These are phyloP conservation scores for Drosophila athabasca DNA, from an alignment of 1,140 invertebrate genomes.

Conservation along the genomic window DNA sequence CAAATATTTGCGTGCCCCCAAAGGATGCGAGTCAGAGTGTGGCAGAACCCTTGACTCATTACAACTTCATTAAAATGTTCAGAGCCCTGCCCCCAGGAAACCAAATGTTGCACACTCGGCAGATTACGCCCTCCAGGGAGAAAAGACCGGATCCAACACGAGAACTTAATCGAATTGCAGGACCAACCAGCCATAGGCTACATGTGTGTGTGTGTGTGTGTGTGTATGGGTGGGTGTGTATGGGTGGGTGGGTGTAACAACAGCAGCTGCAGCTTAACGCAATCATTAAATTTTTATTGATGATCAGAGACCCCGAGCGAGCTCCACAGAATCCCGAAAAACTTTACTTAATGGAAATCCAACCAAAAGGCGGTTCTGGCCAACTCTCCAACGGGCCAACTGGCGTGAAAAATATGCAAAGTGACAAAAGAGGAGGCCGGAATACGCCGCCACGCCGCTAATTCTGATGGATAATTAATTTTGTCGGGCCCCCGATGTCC, in stretches of 20 bases:
- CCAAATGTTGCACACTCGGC: conserved; percentile 59
- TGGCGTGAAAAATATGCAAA: conserved; percentile 73
- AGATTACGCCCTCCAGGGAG: conserved; percentile 29
- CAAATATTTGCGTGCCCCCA: conserved; percentile 69
- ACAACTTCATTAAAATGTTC: conserved; percentile 73
- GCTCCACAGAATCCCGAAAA: not conserved
- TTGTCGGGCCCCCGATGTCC: conserved; percentile 47
- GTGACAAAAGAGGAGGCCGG: conserved; percentile 45
- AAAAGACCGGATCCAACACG: not conserved
- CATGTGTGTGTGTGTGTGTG: conserved; percentile 11
- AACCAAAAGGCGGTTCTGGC: conserved; percentile 18
- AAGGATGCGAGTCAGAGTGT: conserved; percentile 3
- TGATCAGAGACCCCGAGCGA: conserved; percentile 17
- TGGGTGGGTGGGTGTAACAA: too few species aligned
- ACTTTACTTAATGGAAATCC: conserved; percentile 68
- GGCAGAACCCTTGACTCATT: conserved; percentile 60
- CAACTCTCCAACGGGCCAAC: conserved; percentile 26
- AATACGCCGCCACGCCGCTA: conserved; percentile 55
- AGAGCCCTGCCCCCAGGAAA: not conserved
- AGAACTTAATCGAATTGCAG: conserved; percentile 63
- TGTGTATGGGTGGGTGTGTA: not conserved
- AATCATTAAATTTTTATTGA: conserved; percentile 76
- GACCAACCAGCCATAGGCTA: not conserved
- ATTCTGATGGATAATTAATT: conserved; percentile 78
- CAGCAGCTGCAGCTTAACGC: conserved; percentile 43